A percentile compares a stretch with the other conserved stretches of the same genome.
Evolutionary conservation across 2,888 invertebrate genomes (phyloP).

Genomic region (Endotricha flammealis): DNA sequence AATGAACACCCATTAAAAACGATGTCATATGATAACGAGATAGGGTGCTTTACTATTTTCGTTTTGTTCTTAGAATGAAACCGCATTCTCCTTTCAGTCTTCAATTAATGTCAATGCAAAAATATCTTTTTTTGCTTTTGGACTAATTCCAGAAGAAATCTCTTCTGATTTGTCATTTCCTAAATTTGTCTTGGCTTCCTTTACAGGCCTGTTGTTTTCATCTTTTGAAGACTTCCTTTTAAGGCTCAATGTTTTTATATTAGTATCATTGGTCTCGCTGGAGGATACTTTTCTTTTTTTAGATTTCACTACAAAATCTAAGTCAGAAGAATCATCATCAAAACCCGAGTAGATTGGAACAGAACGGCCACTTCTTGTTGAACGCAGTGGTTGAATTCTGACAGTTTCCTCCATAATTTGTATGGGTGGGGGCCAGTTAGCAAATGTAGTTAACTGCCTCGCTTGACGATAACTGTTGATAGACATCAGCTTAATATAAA

Average conservation of each 20-base stretch:
- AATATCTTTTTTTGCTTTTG: slow-evolving; percentile 37
- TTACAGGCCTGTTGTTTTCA: slow-evolving; percentile 45
- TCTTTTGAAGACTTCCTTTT: slow-evolving; percentile 62
- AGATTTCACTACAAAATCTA: slow-evolving; percentile 58
- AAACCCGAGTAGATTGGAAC: slow-evolving; percentile 63
- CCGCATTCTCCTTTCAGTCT: no score
- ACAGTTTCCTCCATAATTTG: slow-evolving; percentile 63
- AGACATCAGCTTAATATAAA: slow-evolving; percentile 67
- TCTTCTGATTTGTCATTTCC: slow-evolving; percentile 26
- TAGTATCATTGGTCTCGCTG: slow-evolving; percentile 46
- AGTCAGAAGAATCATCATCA: slow-evolving; percentile 67
- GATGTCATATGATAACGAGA: no score
- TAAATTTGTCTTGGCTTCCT: slow-evolving; percentile 44
- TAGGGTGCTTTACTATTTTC: no score
- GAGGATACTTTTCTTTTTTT: slow-evolving; percentile 59
- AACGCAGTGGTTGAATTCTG: slow-evolving; percentile 52
- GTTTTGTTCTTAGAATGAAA: no score
- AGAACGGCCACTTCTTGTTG: slow-evolving; percentile 63
- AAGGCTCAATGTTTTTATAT: slow-evolving; percentile 52
- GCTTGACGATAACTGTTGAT: slow-evolving; percentile 62
- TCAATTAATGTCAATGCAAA: slow-evolving; percentile 42
- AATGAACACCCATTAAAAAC: no score
- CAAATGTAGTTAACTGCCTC: slow-evolving; percentile 51
- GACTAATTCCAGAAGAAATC: slow-evolving; percentile 25
- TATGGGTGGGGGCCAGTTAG: slow-evolving; percentile 61